Conservation (phyloP, 2,888 invertebrate species). For the Cephus runcator region DNA sequence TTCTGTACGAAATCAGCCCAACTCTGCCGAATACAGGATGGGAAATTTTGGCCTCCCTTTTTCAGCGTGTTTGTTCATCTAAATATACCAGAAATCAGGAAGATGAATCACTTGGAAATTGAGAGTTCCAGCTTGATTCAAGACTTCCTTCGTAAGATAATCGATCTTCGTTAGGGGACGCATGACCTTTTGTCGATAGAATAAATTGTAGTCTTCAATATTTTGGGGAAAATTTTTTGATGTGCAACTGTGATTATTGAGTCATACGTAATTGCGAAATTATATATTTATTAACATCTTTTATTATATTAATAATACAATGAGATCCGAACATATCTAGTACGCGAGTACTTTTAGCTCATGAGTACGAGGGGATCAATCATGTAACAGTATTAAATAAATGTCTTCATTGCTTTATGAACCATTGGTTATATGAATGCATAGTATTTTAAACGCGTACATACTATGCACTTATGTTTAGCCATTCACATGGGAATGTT, state of each 20-base stretch:
- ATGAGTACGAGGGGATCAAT: conserved; percentile 3
- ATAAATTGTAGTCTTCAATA: not conserved
- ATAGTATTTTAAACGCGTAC: not conserved
- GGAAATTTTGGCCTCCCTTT: not conserved
- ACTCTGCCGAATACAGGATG: not conserved
- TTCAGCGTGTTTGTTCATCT: not conserved
- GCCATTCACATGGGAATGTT: conserved; percentile 1
- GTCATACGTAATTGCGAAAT: conserved; percentile 4
- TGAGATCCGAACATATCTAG: conserved; percentile 32
- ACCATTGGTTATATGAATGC: conserved; percentile 11
- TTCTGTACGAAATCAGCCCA: not conserved
- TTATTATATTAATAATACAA: conserved; percentile 36
- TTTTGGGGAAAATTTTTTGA: not conserved
- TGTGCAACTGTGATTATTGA: not conserved
- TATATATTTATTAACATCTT: conserved; percentile 26
- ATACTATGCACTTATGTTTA: not conserved
- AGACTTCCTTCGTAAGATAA: not conserved
- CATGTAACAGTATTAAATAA: conserved; percentile 2
- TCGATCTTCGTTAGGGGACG: not conserved
- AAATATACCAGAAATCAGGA: not conserved
- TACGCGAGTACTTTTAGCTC: conserved; percentile 13
- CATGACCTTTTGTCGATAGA: not conserved
- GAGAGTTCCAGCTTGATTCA: not conserved
- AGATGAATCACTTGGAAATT: not conserved
- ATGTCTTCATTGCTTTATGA: conserved; percentile 14